Percentiles rank a stretch among this genome's conserved stretches.
phyloP scores from a whole-genome alignment of 1,140 invertebrate genomes.

The Cyphomyrmex costatus region DNA sequence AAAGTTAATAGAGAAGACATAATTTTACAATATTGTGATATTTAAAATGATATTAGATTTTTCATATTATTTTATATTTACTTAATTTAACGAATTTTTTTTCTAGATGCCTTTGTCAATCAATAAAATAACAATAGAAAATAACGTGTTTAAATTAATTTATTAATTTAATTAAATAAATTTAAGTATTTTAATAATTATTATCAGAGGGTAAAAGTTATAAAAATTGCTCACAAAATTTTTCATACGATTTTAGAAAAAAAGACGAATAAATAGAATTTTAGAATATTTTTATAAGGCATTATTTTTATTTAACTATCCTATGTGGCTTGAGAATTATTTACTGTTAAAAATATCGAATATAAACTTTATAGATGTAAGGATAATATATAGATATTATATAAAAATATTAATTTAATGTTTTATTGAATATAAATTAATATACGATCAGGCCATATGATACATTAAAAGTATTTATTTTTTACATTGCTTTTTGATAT shows the following conservation, averaged over 20 bases:
- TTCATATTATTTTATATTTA: not conserved
- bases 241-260: not conserved
- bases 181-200: not conserved
- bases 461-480: constrained; percentile 19
- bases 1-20: not conserved
- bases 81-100: not conserved
- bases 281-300: not conserved
- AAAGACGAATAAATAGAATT: not conserved
- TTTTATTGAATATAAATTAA: constrained; percentile 47
- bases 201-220: not conserved
- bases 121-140: not conserved
- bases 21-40: not conserved
- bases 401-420: constrained; percentile 55
- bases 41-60: not conserved
- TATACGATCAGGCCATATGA: not conserved
- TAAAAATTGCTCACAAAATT: not conserved
- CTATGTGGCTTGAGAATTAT: not conserved
- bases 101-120: not conserved
- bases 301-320: not conserved
- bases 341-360: not conserved
- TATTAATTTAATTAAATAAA: not conserved
- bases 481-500: constrained; percentile 25
- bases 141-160: not conserved
- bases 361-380: not conserved
- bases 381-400: constrained; percentile 40